Evolutionary conservation across 2,888 invertebrate genomes (phyloP).

Genomic region (Acanthosepion esculentum): DNA sequence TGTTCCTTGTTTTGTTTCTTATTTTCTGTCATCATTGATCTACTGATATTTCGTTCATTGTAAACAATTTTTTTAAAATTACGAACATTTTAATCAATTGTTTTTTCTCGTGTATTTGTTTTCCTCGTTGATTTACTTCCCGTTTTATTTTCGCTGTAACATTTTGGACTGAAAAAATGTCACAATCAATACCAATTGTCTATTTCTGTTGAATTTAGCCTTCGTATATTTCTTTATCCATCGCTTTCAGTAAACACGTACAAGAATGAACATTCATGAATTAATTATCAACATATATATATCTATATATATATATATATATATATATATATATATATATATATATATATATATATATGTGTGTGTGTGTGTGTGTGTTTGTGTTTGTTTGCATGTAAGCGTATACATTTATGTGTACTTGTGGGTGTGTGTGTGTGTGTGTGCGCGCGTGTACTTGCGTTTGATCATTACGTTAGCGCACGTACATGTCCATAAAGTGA

Average conservation of each 20-base stretch:
- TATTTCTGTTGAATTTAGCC: neutral
- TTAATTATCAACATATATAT: neutral
- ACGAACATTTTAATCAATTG: no score
- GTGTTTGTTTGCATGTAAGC: neutral
- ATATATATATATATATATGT: slow-evolving; percentile 49
- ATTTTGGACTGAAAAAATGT: no score
- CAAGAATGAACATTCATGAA: neutral
- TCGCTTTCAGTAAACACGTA: neutral
- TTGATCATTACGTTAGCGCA: neutral
- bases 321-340: slow-evolving; percentile 48
- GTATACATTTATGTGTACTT: slow-evolving; percentile 37
- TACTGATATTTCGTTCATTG: no score
- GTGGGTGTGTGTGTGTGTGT: slow-evolving; percentile 46
- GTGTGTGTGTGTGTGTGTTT: slow-evolving; percentile 24
- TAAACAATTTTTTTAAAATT: no score
- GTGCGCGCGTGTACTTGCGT: slow-evolving; percentile 25
- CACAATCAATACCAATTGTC: no score
- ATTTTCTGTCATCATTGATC: no score
- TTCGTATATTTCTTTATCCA: neutral
- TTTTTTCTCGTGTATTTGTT: no score
- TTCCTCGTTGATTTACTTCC: no score
- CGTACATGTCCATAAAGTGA: neutral
- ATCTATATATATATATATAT: neutral
- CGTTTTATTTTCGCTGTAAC: no score
- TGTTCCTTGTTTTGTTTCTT: no score